Base-by-base conservation (phyloP, 2,888 invertebrate genomes). In the Perizoma flavofasciatum region DNA sequence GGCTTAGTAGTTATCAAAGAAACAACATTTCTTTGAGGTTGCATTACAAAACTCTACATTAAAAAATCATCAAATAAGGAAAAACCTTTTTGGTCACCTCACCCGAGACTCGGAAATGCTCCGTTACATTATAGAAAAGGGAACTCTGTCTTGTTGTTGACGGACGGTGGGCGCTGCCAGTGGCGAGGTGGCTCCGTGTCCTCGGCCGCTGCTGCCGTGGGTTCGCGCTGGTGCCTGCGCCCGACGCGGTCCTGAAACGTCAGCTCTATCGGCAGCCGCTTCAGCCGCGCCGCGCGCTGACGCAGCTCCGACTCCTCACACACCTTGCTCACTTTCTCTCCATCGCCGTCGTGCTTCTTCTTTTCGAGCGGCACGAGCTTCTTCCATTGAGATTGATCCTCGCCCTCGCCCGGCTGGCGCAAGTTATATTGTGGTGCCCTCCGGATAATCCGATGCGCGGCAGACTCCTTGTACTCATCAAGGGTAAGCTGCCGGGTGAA, bases 321-420 rank as follows among this genome's bases (percentile, higher is more conserved):
- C n/a, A n/a, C 11, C 8, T 22, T 37, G 5, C 5, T 8, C 22
- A 10, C 34, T 0, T 5, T 7, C 34, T 1, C 34, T n/a, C n/a
- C 22, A 7, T 45, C 32, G 5, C 6, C 8, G 0, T 4, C 8
- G 32, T 5, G 4, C 9, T 46, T 46, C 40, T 45, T 39, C 22
- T 54, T 54, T 11, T 40, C 11, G 7, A 54, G 40, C 5, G 40
- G 54, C 47, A 54, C 54, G 10, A 54, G 33, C 0, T 54, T 54
- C 40, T 41, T 8, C 54, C 54, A 54, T 34, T 47, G 39, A 8
- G 8, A 47, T 22, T 6, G 9, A 11, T 54, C 54, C 39, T 54
- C 54, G 10, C 54, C 54, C 33, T 54, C 54, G 8, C 40, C 47
- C 10, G 54, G 47, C 34, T 40, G 33, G 39, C 46, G 46, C 11